Conservation (phyloP, 30 jellyfish, hydroid and myxozoan species). For the Sanderia malayensis region DNA sequence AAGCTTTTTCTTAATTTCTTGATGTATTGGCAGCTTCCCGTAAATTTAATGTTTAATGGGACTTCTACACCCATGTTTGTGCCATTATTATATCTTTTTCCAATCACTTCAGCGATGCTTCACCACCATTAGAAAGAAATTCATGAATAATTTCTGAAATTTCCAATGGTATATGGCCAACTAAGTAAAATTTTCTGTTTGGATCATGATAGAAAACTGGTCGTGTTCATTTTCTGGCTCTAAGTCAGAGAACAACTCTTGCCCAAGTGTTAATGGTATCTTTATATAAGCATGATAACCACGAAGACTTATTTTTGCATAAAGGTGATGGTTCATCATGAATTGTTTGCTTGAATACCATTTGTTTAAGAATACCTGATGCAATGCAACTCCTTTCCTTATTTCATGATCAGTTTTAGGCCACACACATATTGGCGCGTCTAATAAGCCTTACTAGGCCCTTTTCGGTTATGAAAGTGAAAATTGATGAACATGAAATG, state of each 20-base stretch:
- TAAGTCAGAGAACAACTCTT: constrained; percentile 38
- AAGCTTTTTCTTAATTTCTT: constrained; percentile 21
- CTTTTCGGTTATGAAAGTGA: constrained; percentile 12
- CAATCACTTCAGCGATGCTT: constrained; percentile 44
- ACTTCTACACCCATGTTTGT: constrained; percentile 39
- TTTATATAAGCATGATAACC: constrained; percentile 22
- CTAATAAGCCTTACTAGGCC: neutral
- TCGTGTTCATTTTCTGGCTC: constrained; percentile 30
- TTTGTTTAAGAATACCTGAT: neutral
- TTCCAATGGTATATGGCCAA: constrained; percentile 45
- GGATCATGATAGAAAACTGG: constrained; percentile 35
- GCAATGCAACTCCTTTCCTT: too few species aligned
- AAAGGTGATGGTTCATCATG: constrained; percentile 5
- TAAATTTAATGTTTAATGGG: constrained; percentile 34
- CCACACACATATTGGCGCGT: neutral
- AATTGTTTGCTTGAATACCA: neutral
- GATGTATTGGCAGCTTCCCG: constrained; percentile 15
- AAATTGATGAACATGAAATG: constrained; percentile 24
- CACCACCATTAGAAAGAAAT: constrained; percentile 38
- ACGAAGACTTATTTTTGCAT: constrained; percentile 7
- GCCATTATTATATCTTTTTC: constrained; percentile 37
- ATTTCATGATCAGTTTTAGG: constrained; percentile 1
- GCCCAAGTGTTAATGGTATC: constrained; percentile 39
- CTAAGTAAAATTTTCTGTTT: constrained; percentile 17
- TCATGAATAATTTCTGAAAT: constrained; percentile 12